Base-by-base conservation (phyloP, 2,888 invertebrate genomes). In the Agelastica alni region DNA sequence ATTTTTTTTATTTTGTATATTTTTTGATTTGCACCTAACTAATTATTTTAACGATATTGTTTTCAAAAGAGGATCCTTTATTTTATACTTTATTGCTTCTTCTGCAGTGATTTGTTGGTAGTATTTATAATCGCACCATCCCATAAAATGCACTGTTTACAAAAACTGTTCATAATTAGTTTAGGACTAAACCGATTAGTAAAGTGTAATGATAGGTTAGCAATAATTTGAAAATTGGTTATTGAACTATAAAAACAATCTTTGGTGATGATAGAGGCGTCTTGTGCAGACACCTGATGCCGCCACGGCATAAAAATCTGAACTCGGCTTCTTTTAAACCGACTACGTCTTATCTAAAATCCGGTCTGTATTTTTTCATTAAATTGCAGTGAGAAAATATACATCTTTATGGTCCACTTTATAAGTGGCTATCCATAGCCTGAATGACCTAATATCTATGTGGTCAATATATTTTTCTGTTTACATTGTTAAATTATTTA, bases 131-230 rank as follows among this genome's bases (percentile, higher is more conserved):
- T n/a, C n/a, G n/a, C n/a, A n/a, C n/a, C n/a, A n/a, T n/a, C 12
- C 42, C 42, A 39, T 34, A 32, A 32, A 49, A 41, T 34, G 20
- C 36, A 44, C 26, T 74, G 70, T 75, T 75, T 74, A 69, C 74
- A 70, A 70, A 69, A 72, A 69, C 69, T 56, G 71, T 68, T 73
- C 70, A 72, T 74, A 74, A 75, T 75, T 75, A 74, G 70, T 67
- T 73, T 70, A 63, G 71, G 70, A 66, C 66, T 65, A 71, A 71
- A 69, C 72, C 74, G 74, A 75, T 75, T 75, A 75, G 75, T 73
- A 73, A 73, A 72, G 70, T 71, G 66, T 75, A 75, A 74, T 72
- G 72, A 75, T 74, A 70, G 75, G 74, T 71, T 70, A 68, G 63
- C 63, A 70, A 71, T 70, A 72, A 73, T 71, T 63, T 66, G 63